Percentiles rank a stretch among this genome's conserved stretches.
Conservation (phyloP, 2,113 vertebrate species). For the Eurypyga helias region DNA sequence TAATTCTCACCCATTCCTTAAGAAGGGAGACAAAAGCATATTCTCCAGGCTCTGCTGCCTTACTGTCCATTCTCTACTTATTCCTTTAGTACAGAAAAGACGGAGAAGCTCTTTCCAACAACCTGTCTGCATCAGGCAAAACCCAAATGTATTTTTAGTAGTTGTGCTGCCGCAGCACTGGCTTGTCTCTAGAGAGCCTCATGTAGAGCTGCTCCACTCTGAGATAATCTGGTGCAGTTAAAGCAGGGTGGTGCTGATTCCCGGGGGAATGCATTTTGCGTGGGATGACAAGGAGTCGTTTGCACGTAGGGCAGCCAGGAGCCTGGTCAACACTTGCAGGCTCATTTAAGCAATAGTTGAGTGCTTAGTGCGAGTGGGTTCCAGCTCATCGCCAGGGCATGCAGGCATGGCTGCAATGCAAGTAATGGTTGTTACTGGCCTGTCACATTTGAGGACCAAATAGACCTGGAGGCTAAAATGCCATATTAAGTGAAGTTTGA, state of each 20-base stretch:
- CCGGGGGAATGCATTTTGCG: not conserved
- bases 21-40: not conserved
- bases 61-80: not conserved
- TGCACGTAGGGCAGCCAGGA: not conserved
- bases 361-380: not conserved
- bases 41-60: not conserved
- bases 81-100: not conserved
- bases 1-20: not conserved
- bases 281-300: not conserved
- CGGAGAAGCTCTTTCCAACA: not conserved
- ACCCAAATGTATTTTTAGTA: not conserved
- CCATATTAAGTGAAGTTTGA: not conserved
- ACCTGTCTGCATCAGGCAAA: not conserved
- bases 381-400: not conserved
- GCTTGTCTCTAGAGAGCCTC: not conserved
- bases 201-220: not conserved
- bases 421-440: not conserved
- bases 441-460: not conserved
- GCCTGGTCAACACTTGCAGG: not conserved
- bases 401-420: not conserved
- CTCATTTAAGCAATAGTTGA: not conserved
- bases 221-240: not conserved
- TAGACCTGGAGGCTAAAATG: not conserved
- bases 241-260: not conserved
- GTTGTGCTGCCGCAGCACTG: not conserved